Percentiles rank a stretch among this genome's conserved stretches.
Evolutionary conservation across 2,113 vertebrate species (phyloP).

Genomic region (Catagonus wagneri): DNA sequence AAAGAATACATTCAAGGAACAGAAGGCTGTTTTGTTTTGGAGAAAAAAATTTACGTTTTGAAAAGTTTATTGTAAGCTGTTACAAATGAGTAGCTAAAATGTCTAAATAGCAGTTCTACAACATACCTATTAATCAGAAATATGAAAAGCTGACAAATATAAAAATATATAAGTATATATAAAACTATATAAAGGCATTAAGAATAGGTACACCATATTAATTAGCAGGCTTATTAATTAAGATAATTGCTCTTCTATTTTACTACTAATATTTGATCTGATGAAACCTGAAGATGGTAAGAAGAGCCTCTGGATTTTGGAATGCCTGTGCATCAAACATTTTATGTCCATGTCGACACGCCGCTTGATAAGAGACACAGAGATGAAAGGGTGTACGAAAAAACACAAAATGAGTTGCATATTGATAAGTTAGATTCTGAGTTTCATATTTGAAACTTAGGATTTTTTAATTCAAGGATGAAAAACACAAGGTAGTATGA

Average conservation of each 20-base stretch:
- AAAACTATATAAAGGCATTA: not conserved
- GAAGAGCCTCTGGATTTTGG: not conserved
- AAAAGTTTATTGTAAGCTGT: not conserved
- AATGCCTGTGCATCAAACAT: not conserved
- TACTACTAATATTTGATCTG: not conserved
- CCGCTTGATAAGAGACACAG: not conserved
- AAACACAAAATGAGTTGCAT: not conserved
- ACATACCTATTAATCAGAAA: not conserved
- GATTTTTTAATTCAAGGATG: not conserved
- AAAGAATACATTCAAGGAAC: not conserved
- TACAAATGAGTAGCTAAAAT: not conserved
- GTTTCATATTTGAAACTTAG: not conserved
- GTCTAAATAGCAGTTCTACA: not conserved
- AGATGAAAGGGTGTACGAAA: not conserved
- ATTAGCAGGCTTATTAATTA: not conserved
- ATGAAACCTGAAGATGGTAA: not conserved
- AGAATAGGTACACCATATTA: not conserved
- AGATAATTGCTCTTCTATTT: not conserved
- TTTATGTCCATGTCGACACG: not conserved
- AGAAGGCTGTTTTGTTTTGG: not conserved
- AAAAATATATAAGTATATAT: not conserved
- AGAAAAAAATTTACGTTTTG: not conserved
- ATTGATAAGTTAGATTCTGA: not conserved
- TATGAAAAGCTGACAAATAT: not conserved
- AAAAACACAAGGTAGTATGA: constrained; percentile 7